phyloP scores from a whole-genome alignment of 2,113 vertebrate genomes.

The Onychostruthus taczanowskii region DNA sequence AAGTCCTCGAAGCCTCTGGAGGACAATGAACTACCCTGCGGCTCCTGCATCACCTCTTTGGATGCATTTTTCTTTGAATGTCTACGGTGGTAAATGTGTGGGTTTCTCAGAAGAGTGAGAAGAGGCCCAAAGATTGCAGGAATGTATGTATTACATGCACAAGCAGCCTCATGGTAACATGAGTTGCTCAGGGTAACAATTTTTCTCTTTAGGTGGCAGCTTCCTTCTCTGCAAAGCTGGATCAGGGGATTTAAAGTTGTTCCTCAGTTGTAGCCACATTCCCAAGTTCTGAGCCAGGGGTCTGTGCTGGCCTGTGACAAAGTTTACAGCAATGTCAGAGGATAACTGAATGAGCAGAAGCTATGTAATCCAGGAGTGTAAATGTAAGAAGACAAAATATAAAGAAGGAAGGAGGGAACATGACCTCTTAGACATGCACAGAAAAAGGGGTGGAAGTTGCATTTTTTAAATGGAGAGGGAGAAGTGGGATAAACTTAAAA shows the following conservation, averaged over 20 bases:
- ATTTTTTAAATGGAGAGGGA: not conserved
- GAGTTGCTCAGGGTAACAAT: not conserved
- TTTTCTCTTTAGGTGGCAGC: not conserved
- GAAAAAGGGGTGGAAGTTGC: not conserved
- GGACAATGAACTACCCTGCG: not conserved
- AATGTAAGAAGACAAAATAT: not conserved
- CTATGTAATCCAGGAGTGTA: not conserved
- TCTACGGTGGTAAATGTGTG: not conserved
- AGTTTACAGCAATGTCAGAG: not conserved
- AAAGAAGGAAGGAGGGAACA: not conserved
- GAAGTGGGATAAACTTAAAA: not conserved
- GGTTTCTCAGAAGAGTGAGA: not conserved
- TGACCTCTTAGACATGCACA: not conserved
- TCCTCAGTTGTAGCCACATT: not conserved
- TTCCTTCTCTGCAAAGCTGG: not conserved
- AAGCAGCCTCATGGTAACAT: not conserved
- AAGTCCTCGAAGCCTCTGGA: not conserved
- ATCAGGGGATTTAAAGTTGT: not conserved
- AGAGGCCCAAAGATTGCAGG: not conserved
- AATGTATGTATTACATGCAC: not conserved
- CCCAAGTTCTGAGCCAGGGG: not conserved
- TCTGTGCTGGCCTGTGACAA: not conserved
- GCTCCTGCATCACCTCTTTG: not conserved
- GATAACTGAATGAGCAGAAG: not conserved
- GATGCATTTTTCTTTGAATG: not conserved